A percentile compares a stretch with the other conserved stretches of the same genome.
phyloP scores from a whole-genome alignment of 53 echinoderm and acorn worm genomes.

The Antedon mediterranea region DNA sequence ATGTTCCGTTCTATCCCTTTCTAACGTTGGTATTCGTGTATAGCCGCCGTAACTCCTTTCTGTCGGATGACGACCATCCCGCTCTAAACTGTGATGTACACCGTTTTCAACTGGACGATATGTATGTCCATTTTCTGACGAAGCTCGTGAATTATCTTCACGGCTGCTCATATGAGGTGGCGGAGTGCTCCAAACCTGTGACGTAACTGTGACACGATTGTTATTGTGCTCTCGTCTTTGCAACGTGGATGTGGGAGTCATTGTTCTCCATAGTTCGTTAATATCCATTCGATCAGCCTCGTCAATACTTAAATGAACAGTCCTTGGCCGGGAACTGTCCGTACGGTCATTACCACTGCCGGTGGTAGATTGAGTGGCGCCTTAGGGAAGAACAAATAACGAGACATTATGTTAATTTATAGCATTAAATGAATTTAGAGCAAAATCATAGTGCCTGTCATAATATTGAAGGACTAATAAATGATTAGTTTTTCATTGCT shows the following conservation, averaged over 20 bases:
- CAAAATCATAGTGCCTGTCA: no score
- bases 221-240: neutral
- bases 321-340: neutral
- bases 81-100: neutral
- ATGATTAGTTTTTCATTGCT: no score
- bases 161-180: neutral
- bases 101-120: neutral
- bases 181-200: neutral
- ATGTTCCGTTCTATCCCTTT: neutral
- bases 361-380: neutral
- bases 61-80: neutral
- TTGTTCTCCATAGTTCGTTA: neutral
- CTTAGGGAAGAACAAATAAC: neutral
- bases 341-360: neutral
- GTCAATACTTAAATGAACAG: neutral
- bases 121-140: neutral
- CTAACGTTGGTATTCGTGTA: neutral
- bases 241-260: neutral
- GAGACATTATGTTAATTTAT: no score
- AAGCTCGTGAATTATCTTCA: neutral
- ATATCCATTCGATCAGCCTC: neutral
- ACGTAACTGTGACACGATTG: neutral
- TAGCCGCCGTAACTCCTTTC: neutral
- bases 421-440: no score
- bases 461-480: no score